A percentile compares a stretch with the other conserved stretches of the same genome.
These are phyloP conservation scores for Lasiurus borealis DNA, from an alignment of 2,113 vertebrate genomes.

Conservation along the genomic window DNA sequence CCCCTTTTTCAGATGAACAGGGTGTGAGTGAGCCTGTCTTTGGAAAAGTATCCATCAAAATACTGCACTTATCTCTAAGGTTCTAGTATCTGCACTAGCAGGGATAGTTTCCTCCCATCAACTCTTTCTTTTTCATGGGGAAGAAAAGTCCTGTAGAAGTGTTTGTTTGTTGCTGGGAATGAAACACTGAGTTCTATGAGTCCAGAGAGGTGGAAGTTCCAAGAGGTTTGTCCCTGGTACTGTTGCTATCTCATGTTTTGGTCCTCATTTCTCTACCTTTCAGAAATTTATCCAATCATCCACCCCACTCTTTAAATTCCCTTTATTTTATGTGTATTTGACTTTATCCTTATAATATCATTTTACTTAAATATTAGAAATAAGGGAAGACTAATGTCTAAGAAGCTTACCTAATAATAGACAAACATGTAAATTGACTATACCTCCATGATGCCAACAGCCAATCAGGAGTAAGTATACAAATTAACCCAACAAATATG, in stretches of 20 bases:
- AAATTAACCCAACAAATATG: no score
- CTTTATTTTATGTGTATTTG: neutral
- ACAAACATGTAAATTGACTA: no score
- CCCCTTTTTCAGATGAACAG: neutral
- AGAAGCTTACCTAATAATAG: neutral
- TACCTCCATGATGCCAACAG: no score
- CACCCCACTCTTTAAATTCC: neutral
- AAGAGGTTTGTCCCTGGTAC: accelerated
- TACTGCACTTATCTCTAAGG: neutral
- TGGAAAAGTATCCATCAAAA: neutral
- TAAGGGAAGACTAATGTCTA: neutral
- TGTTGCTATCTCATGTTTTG: neutral
- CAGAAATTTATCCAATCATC: neutral
- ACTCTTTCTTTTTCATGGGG: neutral
- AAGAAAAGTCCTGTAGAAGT: neutral
- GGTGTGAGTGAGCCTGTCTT: neutral
- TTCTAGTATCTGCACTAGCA: neutral
- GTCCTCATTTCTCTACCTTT: neutral
- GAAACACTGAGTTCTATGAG: neutral
- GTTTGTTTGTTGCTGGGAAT: neutral
- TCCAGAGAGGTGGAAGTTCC: accelerated
- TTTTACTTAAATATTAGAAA: neutral
- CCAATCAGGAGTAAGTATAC: no score
- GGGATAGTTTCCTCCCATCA: neutral
- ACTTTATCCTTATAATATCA: neutral